Conservation (phyloP, 2,113 vertebrate genomes). For the Perca fluviatilis region DNA sequence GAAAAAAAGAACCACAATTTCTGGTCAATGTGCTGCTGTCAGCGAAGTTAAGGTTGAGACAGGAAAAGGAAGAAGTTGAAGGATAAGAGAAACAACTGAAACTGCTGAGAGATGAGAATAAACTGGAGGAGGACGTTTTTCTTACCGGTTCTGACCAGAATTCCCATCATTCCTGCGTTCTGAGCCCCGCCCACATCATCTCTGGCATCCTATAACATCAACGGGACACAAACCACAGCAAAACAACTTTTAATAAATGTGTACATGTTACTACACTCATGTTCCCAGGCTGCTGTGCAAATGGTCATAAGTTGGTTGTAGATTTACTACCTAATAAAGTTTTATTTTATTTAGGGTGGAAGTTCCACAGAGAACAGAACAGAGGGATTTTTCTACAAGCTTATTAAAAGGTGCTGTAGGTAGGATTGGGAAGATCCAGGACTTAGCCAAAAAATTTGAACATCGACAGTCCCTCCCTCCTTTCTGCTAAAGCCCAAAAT, state of each 20-base stretch:
- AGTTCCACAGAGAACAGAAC: too few species aligned
- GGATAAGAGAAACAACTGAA: not conserved
- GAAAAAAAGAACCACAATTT: not conserved
- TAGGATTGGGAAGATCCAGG: too few species aligned
- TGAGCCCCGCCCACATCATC: constrained; percentile 96
- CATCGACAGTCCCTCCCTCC: too few species aligned
- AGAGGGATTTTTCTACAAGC: not conserved
- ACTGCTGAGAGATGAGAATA: not conserved
- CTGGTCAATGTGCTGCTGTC: not conserved
- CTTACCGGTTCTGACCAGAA: constrained; percentile 94
- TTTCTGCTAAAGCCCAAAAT: too few species aligned
- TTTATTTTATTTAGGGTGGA: not conserved
- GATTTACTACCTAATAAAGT: not conserved
- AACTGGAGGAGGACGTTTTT: not conserved
- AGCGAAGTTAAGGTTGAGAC: not conserved
- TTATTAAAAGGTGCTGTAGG: too few species aligned
- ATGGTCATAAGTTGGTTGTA: not conserved
- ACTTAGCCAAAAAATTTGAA: too few species aligned
- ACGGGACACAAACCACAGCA: not conserved
- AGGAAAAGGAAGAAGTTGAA: not conserved
- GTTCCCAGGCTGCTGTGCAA: not conserved
- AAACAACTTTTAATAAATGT: not conserved
- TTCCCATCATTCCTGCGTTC: constrained; percentile 91
- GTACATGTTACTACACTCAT: not conserved
- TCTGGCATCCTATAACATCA: constrained; percentile 88